Percentiles rank a stretch among this genome's conserved stretches.
These are phyloP conservation scores for Ichneumoninae sp. DNA, from an alignment of 2,888 invertebrate species.

Conservation along the genomic window DNA sequence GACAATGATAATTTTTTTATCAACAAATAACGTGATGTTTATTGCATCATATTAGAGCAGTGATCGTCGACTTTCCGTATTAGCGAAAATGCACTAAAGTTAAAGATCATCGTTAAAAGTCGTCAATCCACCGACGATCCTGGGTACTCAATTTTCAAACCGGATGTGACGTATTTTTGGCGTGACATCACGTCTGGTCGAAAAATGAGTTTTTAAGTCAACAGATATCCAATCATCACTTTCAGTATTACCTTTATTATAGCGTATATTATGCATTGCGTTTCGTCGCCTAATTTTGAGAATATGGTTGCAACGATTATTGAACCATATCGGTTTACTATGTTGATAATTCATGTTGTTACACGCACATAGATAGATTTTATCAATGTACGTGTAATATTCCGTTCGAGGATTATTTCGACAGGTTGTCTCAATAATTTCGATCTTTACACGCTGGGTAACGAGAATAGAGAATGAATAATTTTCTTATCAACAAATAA, in stretches of 20 bases:
- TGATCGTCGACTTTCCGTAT: not conserved
- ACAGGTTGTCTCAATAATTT: not conserved
- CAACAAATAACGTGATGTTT: slow-evolving; percentile 25
- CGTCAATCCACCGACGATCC: not conserved
- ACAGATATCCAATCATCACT: not conserved
- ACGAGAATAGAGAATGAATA: slow-evolving; percentile 15
- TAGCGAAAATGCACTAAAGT: not conserved
- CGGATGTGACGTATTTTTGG: too few relatives aligned
- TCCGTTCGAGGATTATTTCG: not conserved
- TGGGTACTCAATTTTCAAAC: not conserved
- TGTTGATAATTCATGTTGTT: slow-evolving; percentile 18
- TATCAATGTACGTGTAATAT: slow-evolving; percentile 43
- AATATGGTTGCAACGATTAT: slow-evolving; percentile 46
- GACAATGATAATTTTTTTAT: slow-evolving; percentile 4
- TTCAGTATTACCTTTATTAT: slow-evolving; percentile 19
- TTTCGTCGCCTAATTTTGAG: slow-evolving; percentile 15
- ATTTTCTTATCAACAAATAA: slow-evolving; percentile 22
- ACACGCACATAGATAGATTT: too few relatives aligned
- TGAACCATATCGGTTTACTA: slow-evolving; percentile 40
- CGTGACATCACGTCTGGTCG: too few relatives aligned
- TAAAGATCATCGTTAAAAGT: not conserved
- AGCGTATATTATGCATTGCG: slow-evolving; percentile 8
- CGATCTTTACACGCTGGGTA: not conserved
- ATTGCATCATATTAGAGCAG: not conserved
- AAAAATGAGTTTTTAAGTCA: not conserved